Conservation (phyloP, 2,113 vertebrate species). For the Carettochelys insculpta region DNA sequence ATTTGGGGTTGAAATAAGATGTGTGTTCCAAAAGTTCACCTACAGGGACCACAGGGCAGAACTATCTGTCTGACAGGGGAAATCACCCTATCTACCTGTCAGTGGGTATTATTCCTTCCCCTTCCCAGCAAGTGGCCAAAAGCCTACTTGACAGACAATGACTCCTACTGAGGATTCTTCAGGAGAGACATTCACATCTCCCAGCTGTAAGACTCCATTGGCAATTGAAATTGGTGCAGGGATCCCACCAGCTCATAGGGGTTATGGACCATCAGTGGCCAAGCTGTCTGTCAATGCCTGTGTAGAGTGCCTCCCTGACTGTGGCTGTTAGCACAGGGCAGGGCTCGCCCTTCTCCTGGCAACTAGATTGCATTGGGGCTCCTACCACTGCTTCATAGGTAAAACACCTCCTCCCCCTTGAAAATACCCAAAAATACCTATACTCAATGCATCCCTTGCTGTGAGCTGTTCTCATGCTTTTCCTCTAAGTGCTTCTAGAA, state of each 20-base stretch:
- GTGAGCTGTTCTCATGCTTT: background rate
- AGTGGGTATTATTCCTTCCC: background rate
- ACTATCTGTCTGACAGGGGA: background rate
- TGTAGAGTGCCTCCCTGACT: background rate
- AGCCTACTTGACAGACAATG: background rate
- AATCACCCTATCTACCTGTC: background rate
- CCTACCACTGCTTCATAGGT: background rate
- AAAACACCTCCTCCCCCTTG: background rate
- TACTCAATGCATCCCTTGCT: background rate
- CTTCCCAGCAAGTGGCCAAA: background rate
- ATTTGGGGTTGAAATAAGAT: background rate
- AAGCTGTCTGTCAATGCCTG: background rate
- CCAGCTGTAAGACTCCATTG: background rate
- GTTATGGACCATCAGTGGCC: background rate
- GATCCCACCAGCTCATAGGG: background rate
- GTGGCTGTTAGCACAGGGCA: accelerated
- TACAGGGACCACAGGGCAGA: background rate
- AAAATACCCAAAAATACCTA: background rate
- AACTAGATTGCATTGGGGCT: background rate
- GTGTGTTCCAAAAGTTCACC: background rate
- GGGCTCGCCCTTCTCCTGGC: background rate
- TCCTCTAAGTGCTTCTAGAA: background rate
- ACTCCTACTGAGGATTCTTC: background rate
- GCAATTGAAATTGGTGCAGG: background rate
- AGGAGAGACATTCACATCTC: background rate